Evolutionary conservation across 2,888 invertebrate species (phyloP), one percentile per base, ranked within the genome.

Genomic region (Tachina grossa): DNA sequence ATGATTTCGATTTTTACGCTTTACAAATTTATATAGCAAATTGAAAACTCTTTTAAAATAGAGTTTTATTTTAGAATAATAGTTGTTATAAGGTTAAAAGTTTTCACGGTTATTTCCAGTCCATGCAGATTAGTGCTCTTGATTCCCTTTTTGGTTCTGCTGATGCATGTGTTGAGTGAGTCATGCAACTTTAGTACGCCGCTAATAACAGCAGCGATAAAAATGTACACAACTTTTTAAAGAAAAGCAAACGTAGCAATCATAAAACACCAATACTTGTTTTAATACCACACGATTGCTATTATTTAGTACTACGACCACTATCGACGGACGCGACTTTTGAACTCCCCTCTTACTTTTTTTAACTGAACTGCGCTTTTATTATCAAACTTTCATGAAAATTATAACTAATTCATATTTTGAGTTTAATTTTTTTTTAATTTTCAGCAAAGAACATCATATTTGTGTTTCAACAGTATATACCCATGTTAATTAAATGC

Each of bases 111-210:
- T 53, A 43, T 49, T 68, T 76, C 65, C 81, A 74, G 55, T 63
- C 59, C 57, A 80, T 79, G 53, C 66, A 80, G 55, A 49, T 79
- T 19, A 69, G 10, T 76, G 65, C 61, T 78, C 68, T 75, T 79
- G 59, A 51, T 76, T 65, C 68, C 74, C 76, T 82, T 76, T n/a
- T 77, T 84, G 55, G 39, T 74, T 61, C 57, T 69, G 65, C 65
- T 59, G 63, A 22, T 82, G 78, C 81, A 81, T 81, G 59, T 66
- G 66, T 69, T 69, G 79, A 57, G 85, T 88, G 87, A 87, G 84
- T 88, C 88, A 88, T 87, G 69, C 87, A 87, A 86, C 75, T 80
- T 77, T 81, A 80, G 65, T 83, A 74, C 57, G 76, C 61, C 82
- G 83, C 84, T 86, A 86, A 77, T 74, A 78, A 61, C 74, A 80